Percentiles rank a stretch among this genome's conserved stretches.
These are phyloP conservation scores for Blastomussa wellsi DNA, from an alignment of 92 coral and sea anemone species.

Conservation along the genomic window DNA sequence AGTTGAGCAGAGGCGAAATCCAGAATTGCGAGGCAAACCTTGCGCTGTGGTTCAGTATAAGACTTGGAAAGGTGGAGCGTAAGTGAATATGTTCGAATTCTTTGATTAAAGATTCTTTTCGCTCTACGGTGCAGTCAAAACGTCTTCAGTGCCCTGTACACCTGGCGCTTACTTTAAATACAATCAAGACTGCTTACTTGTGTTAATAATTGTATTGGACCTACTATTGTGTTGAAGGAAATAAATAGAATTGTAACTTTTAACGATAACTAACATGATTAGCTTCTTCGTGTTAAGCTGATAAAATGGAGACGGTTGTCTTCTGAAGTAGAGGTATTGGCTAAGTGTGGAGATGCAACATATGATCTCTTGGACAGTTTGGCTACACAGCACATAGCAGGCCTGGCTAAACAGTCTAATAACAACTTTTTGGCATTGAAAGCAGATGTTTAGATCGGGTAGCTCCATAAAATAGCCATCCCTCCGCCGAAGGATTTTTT, in stretches of 20 bases:
- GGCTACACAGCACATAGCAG: background rate
- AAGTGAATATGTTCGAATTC: conserved; percentile 10
- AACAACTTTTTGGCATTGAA: background rate
- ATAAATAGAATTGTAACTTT: too few relatives aligned
- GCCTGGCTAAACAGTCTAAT: too few relatives aligned
- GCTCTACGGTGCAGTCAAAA: background rate
- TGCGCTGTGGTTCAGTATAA: conserved; percentile 99
- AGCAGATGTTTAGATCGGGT: too few relatives aligned
- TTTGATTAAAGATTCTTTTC: background rate
- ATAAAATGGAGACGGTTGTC: background rate
- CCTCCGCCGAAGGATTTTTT: too few relatives aligned
- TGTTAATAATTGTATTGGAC: too few relatives aligned
- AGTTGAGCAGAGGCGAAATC: conserved; percentile 92
- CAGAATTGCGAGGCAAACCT: conserved; percentile 83
- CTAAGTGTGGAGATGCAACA: background rate
- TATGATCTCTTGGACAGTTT: background rate
- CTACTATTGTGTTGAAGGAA: too few relatives aligned
- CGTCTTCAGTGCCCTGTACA: too few relatives aligned
- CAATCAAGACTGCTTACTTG: too few relatives aligned
- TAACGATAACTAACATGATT: too few relatives aligned
- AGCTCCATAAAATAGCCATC: too few relatives aligned
- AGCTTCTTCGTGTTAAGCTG: background rate
- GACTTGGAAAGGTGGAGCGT: conserved; percentile 99
- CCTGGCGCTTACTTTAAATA: background rate
- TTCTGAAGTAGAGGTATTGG: background rate